Conservation (phyloP, 2,888 invertebrate genomes). For the Druceiella hillmani region DNA sequence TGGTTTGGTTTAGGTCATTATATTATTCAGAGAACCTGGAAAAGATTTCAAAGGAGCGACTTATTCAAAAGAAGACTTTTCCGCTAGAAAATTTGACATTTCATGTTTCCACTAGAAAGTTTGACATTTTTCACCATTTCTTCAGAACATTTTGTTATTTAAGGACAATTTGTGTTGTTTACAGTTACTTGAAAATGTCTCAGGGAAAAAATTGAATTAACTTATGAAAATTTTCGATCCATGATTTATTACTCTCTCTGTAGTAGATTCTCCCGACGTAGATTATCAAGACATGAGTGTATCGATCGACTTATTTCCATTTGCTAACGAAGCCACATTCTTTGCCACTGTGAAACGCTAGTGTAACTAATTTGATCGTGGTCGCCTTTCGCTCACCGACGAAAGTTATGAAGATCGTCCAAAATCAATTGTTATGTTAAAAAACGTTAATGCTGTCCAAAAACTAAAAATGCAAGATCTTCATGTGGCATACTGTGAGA, state of each 20-base stretch:
- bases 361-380: too few relatives aligned
- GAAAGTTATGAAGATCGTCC: slow-evolving; percentile 1
- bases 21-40: too few relatives aligned
- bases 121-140: neutral
- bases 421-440: slow-evolving; percentile 6
- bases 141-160: neutral
- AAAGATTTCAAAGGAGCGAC: too few relatives aligned
- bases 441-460: slow-evolving; percentile 26
- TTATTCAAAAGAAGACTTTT: too few relatives aligned
- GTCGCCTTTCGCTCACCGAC: too few relatives aligned
- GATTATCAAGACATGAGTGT: too few relatives aligned
- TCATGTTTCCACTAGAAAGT: too few relatives aligned
- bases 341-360: too few relatives aligned
- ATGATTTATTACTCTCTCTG: slow-evolving; percentile 7
- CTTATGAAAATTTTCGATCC: neutral
- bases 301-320: too few relatives aligned
- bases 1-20: too few relatives aligned
- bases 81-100: neutral
- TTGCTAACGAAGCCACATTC: too few relatives aligned
- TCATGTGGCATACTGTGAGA: slow-evolving; percentile 24
- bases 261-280: slow-evolving; percentile 11
- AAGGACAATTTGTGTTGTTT: too few relatives aligned
- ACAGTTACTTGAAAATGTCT: neutral
- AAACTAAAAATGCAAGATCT: slow-evolving; percentile 26
- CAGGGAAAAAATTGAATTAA: neutral